A percentile compares a stretch with the other conserved stretches of the same genome.
phyloP scores from a whole-genome alignment of 2,113 vertebrate species.

The Cranoglanis bouderius region DNA sequence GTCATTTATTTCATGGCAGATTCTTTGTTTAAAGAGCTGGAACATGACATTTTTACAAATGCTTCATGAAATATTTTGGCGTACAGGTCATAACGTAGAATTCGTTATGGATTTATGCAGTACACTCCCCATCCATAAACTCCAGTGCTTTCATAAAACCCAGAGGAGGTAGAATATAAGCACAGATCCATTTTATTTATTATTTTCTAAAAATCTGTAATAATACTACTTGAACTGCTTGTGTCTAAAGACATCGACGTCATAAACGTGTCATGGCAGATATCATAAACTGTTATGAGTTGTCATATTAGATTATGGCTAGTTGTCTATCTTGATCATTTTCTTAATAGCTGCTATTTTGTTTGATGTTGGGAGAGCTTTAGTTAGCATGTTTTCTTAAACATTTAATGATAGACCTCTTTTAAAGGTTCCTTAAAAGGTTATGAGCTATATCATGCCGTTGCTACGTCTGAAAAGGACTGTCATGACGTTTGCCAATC shows the following conservation, averaged over 20 bases:
- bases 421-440: neutral
- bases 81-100: neutral
- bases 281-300: neutral
- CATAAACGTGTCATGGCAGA: neutral
- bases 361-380: neutral
- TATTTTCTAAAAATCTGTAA: neutral
- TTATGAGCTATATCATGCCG: neutral
- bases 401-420: neutral
- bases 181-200: neutral
- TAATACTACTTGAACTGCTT: neutral
- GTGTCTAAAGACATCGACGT: neutral
- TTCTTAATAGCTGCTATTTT: neutral
- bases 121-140: neutral
- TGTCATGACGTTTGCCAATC: neutral
- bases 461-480: neutral
- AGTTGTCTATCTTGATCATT: neutral
- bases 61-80: neutral
- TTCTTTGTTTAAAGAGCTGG: slow-evolving; percentile 31
- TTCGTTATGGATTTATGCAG: neutral
- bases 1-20: slow-evolving; percentile 7
- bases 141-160: neutral
- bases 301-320: neutral
- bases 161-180: neutral
- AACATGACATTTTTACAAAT: slow-evolving; percentile 12
- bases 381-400: neutral